Conservation (phyloP, 2,888 invertebrate species). For the Busseola fusca region DNA sequence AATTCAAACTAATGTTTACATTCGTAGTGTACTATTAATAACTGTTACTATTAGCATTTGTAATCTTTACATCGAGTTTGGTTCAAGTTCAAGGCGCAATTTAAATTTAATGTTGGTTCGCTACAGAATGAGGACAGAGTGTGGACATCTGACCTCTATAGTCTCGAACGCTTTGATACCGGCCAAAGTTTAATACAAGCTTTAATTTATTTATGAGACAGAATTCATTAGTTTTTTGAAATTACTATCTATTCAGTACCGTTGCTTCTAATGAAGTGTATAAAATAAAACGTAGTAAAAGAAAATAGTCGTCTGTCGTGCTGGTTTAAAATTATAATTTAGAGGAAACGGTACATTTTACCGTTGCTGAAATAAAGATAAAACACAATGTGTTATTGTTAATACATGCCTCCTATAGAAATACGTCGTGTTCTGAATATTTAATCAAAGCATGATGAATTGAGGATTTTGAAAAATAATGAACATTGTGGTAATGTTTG, state of each 20-base stretch:
- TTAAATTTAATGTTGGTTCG: conserved; percentile 51
- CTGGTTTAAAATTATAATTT: conserved; percentile 47
- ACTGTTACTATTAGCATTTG: conserved; percentile 22
- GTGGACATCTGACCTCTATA: conserved; percentile 52
- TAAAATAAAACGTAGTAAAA: conserved; percentile 38
- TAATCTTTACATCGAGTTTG: conserved; percentile 36
- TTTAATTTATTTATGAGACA: conserved; percentile 32
- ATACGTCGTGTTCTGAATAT: conserved; percentile 22
- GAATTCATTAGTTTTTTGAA: conserved; percentile 27
- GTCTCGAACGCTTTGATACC: conserved; percentile 30
- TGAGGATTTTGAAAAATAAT: not conserved
- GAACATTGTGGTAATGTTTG: not conserved
- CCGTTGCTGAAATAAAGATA: conserved; percentile 50
- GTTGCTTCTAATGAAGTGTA: conserved; percentile 22
- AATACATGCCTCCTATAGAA: conserved; percentile 3
- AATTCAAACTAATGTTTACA: conserved; percentile 5
- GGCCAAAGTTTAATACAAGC: conserved; percentile 22
- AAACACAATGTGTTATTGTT: conserved; percentile 49
- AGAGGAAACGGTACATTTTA: conserved; percentile 53
- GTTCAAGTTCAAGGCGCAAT: conserved; percentile 61
- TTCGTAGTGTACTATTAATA: conserved; percentile 23
- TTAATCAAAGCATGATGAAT: not conserved
- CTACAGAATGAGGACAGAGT: conserved; percentile 54
- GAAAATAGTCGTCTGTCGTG: conserved; percentile 28
- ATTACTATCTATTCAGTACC: conserved; percentile 18